Base-by-base conservation (phyloP, 2,888 invertebrate species). In the Philopedon plagiatum region DNA sequence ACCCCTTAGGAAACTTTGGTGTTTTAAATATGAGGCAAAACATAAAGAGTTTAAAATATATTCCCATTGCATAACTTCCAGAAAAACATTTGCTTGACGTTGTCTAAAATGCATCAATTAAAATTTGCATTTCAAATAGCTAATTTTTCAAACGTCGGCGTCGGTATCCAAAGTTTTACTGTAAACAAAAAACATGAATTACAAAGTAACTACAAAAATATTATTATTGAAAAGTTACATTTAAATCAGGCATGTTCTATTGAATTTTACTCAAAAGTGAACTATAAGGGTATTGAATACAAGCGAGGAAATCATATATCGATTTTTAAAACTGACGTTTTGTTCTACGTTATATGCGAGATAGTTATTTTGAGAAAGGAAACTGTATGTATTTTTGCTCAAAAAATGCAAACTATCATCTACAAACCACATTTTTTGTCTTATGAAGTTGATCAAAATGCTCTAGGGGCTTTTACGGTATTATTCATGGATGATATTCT, bases 1-100 rank as follows among this genome's bases (percentile, higher is more conserved):
- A 4, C 70, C 74, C 1, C 15, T 64, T 15, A 54, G 67, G 51
- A 70, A 70, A 11, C 29, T 68, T 19, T 73, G 73, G 73, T 74
- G 74, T 54, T 70, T 73, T 61, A 74, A 76, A n/a, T 80, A 73
- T 68, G 78, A 80, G 62, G 69, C 77, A 1, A 78, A 78, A 51
- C 79, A 79, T 65, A 72, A 70, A 44, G 58, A 76, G 18, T 71
- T 76, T 18, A 80, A 80, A 71, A 41, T 75, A 8, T 80, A 81
- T 78, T 71, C 76, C 1, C 73, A 77, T 62, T 75, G 73, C 5
- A 80, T 77, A 26, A 77, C 75, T n/a, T 78, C 78, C 1, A 61
- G 80, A 5, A 79, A 76, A 80, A 81, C 62, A 76, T 61, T 18
- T 37, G 41, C 9, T 15, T 61, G 1, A 41, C 61, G 2, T n/a